Conservation (phyloP, 2,113 vertebrate genomes). For the Spermophilus dauricus region DNA sequence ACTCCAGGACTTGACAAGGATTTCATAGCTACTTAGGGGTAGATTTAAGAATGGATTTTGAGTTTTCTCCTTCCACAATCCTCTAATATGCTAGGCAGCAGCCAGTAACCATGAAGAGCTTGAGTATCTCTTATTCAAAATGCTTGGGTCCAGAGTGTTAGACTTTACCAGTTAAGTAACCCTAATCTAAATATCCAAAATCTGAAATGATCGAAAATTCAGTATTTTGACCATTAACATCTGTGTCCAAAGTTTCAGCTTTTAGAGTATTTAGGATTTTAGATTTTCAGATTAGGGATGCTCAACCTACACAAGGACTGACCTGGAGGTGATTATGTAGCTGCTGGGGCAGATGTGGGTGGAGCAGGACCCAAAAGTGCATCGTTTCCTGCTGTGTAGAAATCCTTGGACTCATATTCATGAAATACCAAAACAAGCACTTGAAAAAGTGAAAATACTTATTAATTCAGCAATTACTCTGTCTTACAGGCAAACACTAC, state of each 20-base stretch:
- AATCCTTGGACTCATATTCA: background rate
- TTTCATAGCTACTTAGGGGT: background rate
- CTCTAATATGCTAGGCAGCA: background rate
- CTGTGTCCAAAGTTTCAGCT: background rate
- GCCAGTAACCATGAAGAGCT: background rate
- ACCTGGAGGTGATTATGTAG: too few species aligned
- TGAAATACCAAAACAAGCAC: background rate
- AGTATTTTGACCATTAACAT: background rate
- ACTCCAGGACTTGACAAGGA: background rate
- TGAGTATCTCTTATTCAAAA: background rate
- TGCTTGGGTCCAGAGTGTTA: too few species aligned
- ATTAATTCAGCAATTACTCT: background rate
- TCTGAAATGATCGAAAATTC: background rate
- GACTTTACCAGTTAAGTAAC: background rate
- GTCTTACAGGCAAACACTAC: background rate
- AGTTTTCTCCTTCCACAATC: background rate
- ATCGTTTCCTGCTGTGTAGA: too few species aligned
- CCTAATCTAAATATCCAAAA: background rate
- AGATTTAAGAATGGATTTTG: background rate
- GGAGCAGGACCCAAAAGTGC: too few species aligned
- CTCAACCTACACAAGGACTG: background rate
- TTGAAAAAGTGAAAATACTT: background rate
- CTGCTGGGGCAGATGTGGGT: too few species aligned
- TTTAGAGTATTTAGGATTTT: background rate
- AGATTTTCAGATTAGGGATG: background rate